Conservation (phyloP, 2,888 invertebrate genomes). For the Acleris holmiana region DNA sequence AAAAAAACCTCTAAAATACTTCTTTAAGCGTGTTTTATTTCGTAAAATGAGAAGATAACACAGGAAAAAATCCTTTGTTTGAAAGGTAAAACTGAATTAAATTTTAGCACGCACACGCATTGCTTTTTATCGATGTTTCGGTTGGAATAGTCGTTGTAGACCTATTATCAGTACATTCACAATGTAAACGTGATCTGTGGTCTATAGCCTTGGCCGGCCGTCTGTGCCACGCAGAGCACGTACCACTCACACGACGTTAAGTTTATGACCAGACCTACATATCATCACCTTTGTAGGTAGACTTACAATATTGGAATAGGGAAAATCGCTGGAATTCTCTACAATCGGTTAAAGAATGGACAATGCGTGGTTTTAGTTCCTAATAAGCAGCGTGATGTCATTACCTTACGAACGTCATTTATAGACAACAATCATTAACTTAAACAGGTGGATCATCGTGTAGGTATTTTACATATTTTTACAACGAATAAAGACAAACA, state of each 20-base stretch:
- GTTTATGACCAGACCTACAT: slow-evolving; percentile 24
- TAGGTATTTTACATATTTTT: no score
- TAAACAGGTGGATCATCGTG: no score
- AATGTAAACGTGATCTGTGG: slow-evolving; percentile 46
- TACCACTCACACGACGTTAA: slow-evolving; percentile 27
- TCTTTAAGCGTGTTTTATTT: no score
- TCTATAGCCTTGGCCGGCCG: slow-evolving; percentile 18
- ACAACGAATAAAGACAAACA: no score
- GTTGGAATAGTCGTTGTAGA: neutral
- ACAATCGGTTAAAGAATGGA: slow-evolving; percentile 2
- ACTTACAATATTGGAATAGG: slow-evolving; percentile 12
- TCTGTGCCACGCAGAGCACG: slow-evolving; percentile 34
- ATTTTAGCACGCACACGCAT: neutral
- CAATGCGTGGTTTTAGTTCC: neutral
- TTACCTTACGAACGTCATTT: neutral
- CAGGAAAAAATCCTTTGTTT: no score
- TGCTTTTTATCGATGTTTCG: neutral
- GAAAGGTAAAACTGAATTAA: neutral
- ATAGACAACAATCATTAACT: no score
- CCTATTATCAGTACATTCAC: slow-evolving; percentile 38
- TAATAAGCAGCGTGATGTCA: slow-evolving; percentile 1
- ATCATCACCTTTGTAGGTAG: slow-evolving; percentile 24
- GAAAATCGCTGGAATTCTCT: slow-evolving; percentile 7
- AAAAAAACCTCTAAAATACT: no score
- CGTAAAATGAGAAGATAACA: no score